phyloP scores from a whole-genome alignment of 1,140 invertebrate genomes.

The Probaryconus sp. region DNA sequence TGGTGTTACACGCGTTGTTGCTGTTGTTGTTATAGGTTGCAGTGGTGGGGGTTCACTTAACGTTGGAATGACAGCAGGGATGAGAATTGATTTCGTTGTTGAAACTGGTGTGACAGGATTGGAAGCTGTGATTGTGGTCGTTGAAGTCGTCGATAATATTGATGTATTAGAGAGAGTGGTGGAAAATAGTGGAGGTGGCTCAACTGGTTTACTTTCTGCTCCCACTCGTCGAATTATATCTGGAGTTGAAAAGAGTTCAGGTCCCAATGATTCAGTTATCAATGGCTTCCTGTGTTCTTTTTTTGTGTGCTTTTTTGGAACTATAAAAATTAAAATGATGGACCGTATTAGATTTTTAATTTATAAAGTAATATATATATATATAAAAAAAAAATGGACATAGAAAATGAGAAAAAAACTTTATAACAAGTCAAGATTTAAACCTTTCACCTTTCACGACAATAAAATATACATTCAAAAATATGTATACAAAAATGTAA shows the following conservation, averaged over 20 bases:
- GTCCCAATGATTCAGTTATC: conserved; percentile 80
- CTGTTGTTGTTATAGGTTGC: neutral
- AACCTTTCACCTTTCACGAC: no score
- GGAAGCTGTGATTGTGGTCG: neutral
- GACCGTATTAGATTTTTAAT: no score
- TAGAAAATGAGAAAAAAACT: no score
- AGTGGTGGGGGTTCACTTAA: neutral
- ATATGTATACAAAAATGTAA: no score
- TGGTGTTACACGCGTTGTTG: neutral
- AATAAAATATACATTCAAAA: no score
- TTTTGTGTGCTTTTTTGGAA: conserved; percentile 78
- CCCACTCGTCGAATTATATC: conserved; percentile 86
- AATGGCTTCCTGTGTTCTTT: conserved; percentile 84
- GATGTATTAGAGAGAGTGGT: no score
- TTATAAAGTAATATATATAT: neutral
- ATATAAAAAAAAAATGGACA: neutral
- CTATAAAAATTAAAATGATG: conserved; percentile 67
- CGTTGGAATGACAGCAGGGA: neutral
- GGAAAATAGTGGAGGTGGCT: conserved; percentile 56
- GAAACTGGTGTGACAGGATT: neutral
- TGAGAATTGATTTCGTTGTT: neutral
- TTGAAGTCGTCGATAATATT: no score
- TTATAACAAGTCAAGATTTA: no score
- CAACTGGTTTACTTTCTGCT: conserved; percentile 71
- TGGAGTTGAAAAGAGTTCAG: conserved; percentile 85